These are phyloP conservation scores for Acanthosepion lycidas DNA, from an alignment of 2,888 invertebrate genomes.

Conservation along the genomic window DNA sequence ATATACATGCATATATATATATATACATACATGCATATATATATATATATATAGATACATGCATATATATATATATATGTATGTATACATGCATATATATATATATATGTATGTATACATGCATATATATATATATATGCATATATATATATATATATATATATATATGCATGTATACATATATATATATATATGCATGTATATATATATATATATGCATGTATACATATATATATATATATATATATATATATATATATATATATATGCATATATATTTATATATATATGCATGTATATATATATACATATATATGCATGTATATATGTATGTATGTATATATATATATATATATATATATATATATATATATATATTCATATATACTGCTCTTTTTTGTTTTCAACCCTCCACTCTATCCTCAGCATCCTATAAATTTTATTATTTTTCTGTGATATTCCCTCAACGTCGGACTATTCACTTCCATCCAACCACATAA, in stretches of 20 bases:
- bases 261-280: not conserved
- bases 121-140: too few species aligned
- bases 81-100: not conserved
- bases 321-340: not conserved
- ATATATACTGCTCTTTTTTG: not conserved
- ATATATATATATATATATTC: not conserved
- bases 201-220: not conserved
- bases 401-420: too few species aligned
- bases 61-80: not conserved
- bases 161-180: not conserved
- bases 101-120: not conserved
- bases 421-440: too few species aligned
- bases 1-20: not conserved
- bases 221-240: not conserved
- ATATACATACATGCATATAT: too few species aligned
- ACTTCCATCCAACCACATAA: too few species aligned
- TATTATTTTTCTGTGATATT: too few species aligned
- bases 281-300: not conserved
- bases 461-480: too few species aligned
- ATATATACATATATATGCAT: not conserved
- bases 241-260: not conserved
- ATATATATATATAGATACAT: not conserved
- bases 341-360: too few species aligned
- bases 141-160: not conserved
- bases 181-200: not conserved